These are phyloP conservation scores for Taurulus bubalis DNA, from an alignment of 2,113 vertebrate species.

Conservation along the genomic window DNA sequence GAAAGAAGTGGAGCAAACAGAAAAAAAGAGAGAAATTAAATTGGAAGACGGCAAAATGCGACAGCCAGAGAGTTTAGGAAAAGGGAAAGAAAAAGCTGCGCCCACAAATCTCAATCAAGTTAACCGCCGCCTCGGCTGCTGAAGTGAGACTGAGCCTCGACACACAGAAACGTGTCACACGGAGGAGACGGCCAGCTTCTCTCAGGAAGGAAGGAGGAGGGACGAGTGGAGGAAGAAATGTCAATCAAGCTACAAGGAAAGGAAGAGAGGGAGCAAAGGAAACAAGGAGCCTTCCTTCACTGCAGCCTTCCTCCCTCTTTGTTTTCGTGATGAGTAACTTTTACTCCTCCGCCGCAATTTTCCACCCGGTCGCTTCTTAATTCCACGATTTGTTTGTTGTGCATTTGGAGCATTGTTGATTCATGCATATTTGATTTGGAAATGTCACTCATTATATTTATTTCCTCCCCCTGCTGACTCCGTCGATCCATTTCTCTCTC, in stretches of 20 bases:
- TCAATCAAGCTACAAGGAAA: conserved; percentile 15
- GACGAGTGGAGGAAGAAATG: conserved; percentile 14
- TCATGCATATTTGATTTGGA: conserved; percentile 79
- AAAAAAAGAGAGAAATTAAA: neutral
- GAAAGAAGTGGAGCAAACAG: neutral
- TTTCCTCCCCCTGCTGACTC: conserved; percentile 47
- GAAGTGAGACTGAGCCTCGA: conserved; percentile 63
- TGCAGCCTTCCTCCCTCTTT: neutral
- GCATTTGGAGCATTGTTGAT: conserved; percentile 73
- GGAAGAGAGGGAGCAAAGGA: neutral
- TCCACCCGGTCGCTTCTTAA: conserved; percentile 70
- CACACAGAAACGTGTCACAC: too few relatives aligned
- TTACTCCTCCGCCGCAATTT: conserved; percentile 70
- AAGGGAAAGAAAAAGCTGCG: neutral
- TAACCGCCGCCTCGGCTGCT: conserved; percentile 66
- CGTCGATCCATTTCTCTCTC: conserved; percentile 17
- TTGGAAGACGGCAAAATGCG: neutral
- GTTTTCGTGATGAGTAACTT: conserved; percentile 54
- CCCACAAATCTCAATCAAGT: conserved; percentile 68
- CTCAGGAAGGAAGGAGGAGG: too few relatives aligned
- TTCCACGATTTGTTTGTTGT: conserved; percentile 73
- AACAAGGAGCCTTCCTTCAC: conserved; percentile 1
- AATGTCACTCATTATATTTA: conserved; percentile 77
- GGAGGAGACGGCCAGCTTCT: too few relatives aligned
- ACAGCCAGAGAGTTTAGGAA: conserved; percentile 8